phyloP scores from a whole-genome alignment of 2,888 invertebrate genomes.

The Macrosiphum euphorbiae region DNA sequence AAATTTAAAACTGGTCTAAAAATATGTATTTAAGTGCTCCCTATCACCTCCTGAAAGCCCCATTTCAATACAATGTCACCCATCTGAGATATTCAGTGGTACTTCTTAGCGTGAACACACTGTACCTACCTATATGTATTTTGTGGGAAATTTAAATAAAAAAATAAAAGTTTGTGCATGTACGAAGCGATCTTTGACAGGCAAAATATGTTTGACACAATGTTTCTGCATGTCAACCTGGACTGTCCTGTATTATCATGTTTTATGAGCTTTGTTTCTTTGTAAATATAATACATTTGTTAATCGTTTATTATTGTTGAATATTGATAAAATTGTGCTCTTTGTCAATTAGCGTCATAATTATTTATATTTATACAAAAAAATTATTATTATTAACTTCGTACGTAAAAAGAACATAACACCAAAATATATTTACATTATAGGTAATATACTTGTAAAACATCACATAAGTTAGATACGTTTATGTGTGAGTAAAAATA shows the following conservation, averaged over 20 bases:
- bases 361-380: not conserved
- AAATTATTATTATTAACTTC: not conserved
- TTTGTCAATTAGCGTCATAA: not conserved
- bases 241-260: not conserved
- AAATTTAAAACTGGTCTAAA: too few species aligned
- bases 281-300: not conserved
- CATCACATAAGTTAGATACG: not conserved
- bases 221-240: not conserved
- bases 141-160: not conserved
- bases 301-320: not conserved
- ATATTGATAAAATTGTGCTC: not conserved
- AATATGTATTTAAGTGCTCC: too few species aligned
- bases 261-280: not conserved
- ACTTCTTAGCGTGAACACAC: too few species aligned
- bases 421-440: not conserved
- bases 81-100: too few species aligned
- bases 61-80: too few species aligned
- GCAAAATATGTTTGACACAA: not conserved
- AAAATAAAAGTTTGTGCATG: not conserved
- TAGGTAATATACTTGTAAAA: not conserved
- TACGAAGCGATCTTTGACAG: not conserved
- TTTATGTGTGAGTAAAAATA: not conserved
- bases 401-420: not conserved
- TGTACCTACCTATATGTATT: too few species aligned
- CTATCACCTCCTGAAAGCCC: too few species aligned